Evolutionary conservation across 2,113 vertebrate species (phyloP).

Genomic region (Pagrus major): DNA sequence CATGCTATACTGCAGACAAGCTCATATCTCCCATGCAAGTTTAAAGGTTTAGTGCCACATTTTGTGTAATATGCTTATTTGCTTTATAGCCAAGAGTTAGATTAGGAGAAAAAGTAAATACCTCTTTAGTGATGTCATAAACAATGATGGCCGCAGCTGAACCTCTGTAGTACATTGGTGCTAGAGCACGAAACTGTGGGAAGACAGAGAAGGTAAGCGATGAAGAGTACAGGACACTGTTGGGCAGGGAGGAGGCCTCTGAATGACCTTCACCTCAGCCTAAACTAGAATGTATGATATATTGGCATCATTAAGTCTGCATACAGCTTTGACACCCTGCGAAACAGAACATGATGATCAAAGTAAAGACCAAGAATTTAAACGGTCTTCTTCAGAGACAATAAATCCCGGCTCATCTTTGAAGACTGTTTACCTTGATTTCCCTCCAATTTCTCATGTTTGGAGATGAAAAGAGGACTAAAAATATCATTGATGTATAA

Average conservation of each 20-base stretch:
- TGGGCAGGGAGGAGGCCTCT: slow-evolving; percentile 1
- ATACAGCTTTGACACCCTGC: slow-evolving; percentile 1
- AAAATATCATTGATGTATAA: not conserved
- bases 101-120: slow-evolving; percentile 69
- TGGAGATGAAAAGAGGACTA: slow-evolving; percentile 8
- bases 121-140: slow-evolving; percentile 99
- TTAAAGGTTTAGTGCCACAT: not conserved
- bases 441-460: not conserved
- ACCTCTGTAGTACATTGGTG: slow-evolving; percentile 99
- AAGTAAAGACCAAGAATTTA: not conserved
- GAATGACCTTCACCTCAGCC: not conserved
- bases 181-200: slow-evolving; percentile 94
- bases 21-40: not conserved
- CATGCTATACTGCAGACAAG: not conserved
- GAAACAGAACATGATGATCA: slow-evolving; percentile 9
- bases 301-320: not conserved
- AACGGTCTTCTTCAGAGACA: not conserved
- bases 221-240: not conserved
- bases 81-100: not conserved
- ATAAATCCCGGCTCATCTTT: not conserved
- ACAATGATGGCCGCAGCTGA: slow-evolving; percentile 98
- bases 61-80: not conserved
- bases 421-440: not conserved
- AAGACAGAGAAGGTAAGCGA: slow-evolving; percentile 36
- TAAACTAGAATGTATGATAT: not conserved